phyloP scores from a whole-genome alignment of 2,113 vertebrate species.

The Aspidoscelis tigris region DNA sequence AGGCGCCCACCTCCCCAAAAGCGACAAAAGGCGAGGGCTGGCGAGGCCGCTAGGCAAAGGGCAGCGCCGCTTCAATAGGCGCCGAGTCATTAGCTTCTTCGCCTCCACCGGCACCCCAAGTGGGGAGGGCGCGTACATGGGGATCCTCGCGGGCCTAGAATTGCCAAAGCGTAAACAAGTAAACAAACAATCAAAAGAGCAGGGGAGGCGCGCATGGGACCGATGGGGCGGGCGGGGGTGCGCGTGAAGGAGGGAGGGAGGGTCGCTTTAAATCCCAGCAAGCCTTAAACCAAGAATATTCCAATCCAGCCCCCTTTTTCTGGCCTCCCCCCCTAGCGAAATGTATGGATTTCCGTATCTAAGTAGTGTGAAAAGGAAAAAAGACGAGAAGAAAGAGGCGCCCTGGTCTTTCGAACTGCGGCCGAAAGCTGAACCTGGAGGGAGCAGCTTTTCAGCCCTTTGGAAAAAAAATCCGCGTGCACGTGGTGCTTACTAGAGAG shows the following conservation, averaged over 20 bases:
- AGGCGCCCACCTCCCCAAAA: not conserved
- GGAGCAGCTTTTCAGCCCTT: not conserved
- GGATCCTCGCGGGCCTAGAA: constrained; percentile 52
- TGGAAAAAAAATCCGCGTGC: not conserved
- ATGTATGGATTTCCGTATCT: constrained; percentile 67
- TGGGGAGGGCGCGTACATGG: constrained; percentile 5
- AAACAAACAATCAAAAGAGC: not conserved
- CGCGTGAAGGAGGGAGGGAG: not conserved
- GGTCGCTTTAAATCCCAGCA: constrained; percentile 61
- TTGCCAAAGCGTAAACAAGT: constrained; percentile 20
- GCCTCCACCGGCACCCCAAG: constrained; percentile 51
- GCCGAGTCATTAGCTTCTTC: constrained; percentile 65
- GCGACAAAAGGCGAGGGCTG: not conserved
- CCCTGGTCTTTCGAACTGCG: not conserved
- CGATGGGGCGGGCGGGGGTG: not conserved
- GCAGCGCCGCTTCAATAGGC: constrained; percentile 56
- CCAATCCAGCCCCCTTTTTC: constrained; percentile 66
- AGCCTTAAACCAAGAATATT: constrained; percentile 68
- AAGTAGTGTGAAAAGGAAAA: constrained; percentile 44
- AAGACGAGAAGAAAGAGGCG: constrained; percentile 49
- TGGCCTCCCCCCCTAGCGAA: constrained; percentile 61
- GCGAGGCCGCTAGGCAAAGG: not conserved
- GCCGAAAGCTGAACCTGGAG: not conserved
- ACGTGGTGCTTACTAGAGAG: too few species aligned
- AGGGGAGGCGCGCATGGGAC: not conserved